A percentile compares a stretch with the other conserved stretches of the same genome.
Evolutionary conservation across 30 jellyfish, hydroid and myxozoan species (phyloP).

Genomic region (Pelagia noctiluca): DNA sequence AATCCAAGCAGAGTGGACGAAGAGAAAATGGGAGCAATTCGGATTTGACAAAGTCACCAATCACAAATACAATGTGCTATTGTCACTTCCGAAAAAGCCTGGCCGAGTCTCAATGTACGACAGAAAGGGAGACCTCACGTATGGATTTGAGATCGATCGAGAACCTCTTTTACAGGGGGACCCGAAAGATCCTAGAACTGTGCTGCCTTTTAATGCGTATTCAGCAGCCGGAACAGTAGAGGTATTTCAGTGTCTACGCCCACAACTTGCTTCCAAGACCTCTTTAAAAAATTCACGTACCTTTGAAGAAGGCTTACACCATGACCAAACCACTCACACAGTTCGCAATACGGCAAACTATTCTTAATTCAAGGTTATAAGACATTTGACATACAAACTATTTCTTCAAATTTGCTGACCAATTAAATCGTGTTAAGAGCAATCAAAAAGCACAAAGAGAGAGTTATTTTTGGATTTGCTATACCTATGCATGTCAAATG

Average conservation of each 20-base stretch:
- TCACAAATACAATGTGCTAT: conserved; percentile 51
- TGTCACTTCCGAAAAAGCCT: conserved; percentile 71
- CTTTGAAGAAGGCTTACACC: no score
- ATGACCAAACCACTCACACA: no score
- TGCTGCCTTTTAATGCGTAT: conserved; percentile 91
- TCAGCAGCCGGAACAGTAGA: conserved; percentile 88
- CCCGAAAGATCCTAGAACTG: conserved; percentile 72
- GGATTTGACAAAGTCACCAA: conserved; percentile 66
- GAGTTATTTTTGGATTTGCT: no score
- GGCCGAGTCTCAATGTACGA: conserved; percentile 55
- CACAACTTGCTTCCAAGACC: not conserved
- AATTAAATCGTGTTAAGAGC: not conserved
- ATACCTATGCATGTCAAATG: no score
- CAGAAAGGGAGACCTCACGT: conserved; percentile 43
- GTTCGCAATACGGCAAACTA: no score
- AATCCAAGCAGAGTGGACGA: conserved; percentile 59
- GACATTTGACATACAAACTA: no score
- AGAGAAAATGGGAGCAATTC: conserved; percentile 49
- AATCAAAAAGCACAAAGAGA: not conserved
- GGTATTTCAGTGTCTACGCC: conserved; percentile 47
- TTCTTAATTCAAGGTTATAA: no score
- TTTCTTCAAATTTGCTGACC: no score
- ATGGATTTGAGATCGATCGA: conserved; percentile 34
- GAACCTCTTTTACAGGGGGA: conserved; percentile 64
- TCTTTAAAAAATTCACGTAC: no score